phyloP scores from a whole-genome alignment of 92 coral and sea anemone genomes.

The Hydrozoanthus gracilis region DNA sequence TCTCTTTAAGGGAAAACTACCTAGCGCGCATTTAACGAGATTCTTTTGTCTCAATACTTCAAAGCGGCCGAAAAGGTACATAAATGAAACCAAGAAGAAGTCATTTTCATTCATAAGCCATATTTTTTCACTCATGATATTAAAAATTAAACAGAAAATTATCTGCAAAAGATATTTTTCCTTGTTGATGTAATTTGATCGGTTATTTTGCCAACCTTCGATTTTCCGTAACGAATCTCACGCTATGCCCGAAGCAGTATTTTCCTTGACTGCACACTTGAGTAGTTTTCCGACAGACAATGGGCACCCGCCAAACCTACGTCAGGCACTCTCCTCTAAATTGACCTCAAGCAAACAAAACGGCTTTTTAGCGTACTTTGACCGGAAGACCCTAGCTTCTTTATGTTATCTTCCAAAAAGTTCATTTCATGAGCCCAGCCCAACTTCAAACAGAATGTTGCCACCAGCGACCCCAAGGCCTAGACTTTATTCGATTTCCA shows the following conservation, averaged over 20 bases:
- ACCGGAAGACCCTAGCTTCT: background rate
- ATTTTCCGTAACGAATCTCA: slow-evolving; percentile 34
- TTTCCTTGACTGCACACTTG: background rate
- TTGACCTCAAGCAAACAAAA: background rate
- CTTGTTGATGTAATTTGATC: slow-evolving; percentile 41
- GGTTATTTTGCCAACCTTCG: background rate
- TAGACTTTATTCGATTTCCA: background rate
- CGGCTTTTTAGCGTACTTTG: background rate
- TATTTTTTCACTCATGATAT: slow-evolving; percentile 5
- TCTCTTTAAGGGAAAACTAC: too few relatives aligned
- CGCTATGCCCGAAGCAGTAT: background rate
- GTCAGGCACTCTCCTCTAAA: background rate
- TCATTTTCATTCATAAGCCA: background rate
- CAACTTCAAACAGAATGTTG: too few relatives aligned
- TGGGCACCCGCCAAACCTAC: slow-evolving; percentile 9
- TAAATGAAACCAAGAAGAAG: too few relatives aligned
- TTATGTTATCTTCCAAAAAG: too few relatives aligned
- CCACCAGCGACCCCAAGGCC: too few relatives aligned
- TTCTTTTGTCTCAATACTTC: too few relatives aligned
- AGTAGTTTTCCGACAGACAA: background rate
- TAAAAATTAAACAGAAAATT: slow-evolving; percentile 1
- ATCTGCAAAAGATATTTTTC: slow-evolving; percentile 23
- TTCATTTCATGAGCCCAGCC: too few relatives aligned
- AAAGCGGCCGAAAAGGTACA: too few relatives aligned
- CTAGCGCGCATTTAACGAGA: too few relatives aligned